Conservation (phyloP, 2,797 vertebrate genomes). For the Denticeps clupeoides region DNA sequence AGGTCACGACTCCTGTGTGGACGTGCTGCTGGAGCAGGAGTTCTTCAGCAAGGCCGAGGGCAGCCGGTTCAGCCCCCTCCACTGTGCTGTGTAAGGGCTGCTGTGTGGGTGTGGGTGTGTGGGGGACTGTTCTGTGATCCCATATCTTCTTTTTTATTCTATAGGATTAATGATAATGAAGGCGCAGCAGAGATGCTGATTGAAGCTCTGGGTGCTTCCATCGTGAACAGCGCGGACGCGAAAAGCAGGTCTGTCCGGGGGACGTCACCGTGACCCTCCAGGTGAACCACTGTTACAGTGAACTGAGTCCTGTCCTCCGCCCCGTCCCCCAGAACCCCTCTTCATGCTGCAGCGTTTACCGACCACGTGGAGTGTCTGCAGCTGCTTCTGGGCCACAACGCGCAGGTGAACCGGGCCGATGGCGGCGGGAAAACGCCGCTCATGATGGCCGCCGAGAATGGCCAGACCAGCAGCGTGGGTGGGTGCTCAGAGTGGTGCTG, state of each 20-base stretch:
- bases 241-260: conserved; percentile 88
- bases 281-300: background rate
- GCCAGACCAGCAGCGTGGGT: conserved; percentile 93
- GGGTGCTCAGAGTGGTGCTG: too few species aligned
- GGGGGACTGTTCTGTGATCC: too few species aligned
- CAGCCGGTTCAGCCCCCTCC: conserved; percentile 88
- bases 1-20: conserved; percentile 93
- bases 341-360: conserved; percentile 93
- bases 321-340: conserved; percentile 66
- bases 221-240: conserved; percentile 78
- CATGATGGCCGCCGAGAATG: conserved; percentile 95
- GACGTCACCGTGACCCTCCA: background rate
- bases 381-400: conserved; percentile 89
- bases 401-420: conserved; percentile 84
- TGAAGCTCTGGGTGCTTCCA: conserved; percentile 69
- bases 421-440: conserved; percentile 83
- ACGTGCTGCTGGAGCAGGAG: conserved; percentile 83
- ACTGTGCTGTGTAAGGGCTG: conserved; percentile 88
- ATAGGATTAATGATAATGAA: conserved; percentile 89
- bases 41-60: conserved; percentile 78
- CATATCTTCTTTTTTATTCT: too few species aligned
- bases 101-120: too few species aligned
- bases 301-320: background rate
- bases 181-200: conserved; percentile 91
- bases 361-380: conserved; percentile 96